phyloP scores from a whole-genome alignment of 1,140 invertebrate genomes.

The Stenopsyche tienmushanensis region DNA sequence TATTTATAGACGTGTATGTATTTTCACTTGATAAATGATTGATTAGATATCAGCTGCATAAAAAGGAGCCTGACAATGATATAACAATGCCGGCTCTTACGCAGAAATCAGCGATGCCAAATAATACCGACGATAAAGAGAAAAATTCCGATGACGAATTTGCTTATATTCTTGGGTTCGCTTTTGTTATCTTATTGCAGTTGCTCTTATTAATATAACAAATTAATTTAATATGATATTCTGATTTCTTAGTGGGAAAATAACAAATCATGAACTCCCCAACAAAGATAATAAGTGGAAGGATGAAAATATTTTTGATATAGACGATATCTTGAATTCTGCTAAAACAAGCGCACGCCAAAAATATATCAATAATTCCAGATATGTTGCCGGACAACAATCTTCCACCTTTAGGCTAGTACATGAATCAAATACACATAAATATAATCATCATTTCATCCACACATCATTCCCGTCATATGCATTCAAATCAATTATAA shows the following conservation, averaged over 20 bases:
- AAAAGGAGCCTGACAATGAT: too few species aligned
- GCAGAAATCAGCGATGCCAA: conserved; percentile 2
- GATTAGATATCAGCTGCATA: too few species aligned
- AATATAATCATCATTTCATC: background rate
- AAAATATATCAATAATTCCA: conserved; percentile 33
- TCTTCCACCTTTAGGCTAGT: conserved; percentile 28
- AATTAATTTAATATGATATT: too few species aligned
- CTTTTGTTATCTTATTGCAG: too few species aligned
- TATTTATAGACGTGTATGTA: background rate
- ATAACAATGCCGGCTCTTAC: too few species aligned
- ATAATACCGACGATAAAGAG: conserved; percentile 24
- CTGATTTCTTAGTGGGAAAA: conserved; percentile 37
- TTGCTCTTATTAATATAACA: too few species aligned
- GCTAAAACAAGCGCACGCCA: conserved; percentile 30
- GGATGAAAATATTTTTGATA: conserved; percentile 31
- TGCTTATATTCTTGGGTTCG: conserved; percentile 40
- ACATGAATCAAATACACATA: background rate
- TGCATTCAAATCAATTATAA: conserved; percentile 3
- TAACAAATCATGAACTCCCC: conserved; percentile 29
- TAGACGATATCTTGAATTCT: conserved; percentile 38
- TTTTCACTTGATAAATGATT: too few species aligned
- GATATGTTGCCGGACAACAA: conserved; percentile 37
- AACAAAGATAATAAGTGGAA: conserved; percentile 31
- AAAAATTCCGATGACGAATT: conserved; percentile 40
- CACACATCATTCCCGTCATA: background rate